phyloP scores from a whole-genome alignment of 1,140 invertebrate genomes.

The Vollenhovia emeryi region DNA sequence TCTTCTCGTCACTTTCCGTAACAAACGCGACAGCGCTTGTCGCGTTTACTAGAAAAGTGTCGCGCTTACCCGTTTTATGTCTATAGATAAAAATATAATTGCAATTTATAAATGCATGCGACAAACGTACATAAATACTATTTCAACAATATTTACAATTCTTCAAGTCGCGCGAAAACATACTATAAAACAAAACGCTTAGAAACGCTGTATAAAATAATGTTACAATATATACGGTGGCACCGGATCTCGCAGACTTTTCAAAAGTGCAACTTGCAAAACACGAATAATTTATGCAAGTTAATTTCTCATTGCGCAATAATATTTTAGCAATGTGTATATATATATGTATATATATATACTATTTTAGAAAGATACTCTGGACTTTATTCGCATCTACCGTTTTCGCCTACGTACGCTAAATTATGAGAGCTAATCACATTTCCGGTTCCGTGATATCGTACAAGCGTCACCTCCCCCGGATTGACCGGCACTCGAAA shows the following conservation, averaged over 20 bases:
- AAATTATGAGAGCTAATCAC: constrained; percentile 51
- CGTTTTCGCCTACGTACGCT: constrained; percentile 17
- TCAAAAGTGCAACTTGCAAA: constrained; percentile 50
- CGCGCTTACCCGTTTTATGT: constrained; percentile 13
- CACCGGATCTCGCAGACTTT: constrained; percentile 52
- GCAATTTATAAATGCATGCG: constrained; percentile 30
- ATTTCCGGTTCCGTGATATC: constrained; percentile 32
- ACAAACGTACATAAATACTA: constrained; percentile 50
- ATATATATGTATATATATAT: too few relatives aligned
- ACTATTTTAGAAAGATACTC: constrained; percentile 52
- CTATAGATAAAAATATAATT: constrained; percentile 58
- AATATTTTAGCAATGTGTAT: constrained; percentile 50
- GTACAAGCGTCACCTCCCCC: constrained; percentile 8
- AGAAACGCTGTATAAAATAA: constrained; percentile 53
- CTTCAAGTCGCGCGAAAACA: constrained; percentile 30
- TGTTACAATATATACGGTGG: constrained; percentile 26
- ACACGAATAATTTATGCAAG: constrained; percentile 48
- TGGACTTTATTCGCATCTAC: constrained; percentile 39
- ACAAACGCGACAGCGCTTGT: constrained; percentile 10
- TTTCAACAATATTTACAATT: constrained; percentile 54
- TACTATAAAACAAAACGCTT: constrained; percentile 45
- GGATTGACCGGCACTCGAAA: constrained; percentile 29
- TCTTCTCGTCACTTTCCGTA: constrained; percentile 1
- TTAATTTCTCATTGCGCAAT: constrained; percentile 41
- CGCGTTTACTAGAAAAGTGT: constrained; percentile 9